Conservation (phyloP, 2,888 invertebrate genomes). For the Parapristionchus giblindavisi region DNA sequence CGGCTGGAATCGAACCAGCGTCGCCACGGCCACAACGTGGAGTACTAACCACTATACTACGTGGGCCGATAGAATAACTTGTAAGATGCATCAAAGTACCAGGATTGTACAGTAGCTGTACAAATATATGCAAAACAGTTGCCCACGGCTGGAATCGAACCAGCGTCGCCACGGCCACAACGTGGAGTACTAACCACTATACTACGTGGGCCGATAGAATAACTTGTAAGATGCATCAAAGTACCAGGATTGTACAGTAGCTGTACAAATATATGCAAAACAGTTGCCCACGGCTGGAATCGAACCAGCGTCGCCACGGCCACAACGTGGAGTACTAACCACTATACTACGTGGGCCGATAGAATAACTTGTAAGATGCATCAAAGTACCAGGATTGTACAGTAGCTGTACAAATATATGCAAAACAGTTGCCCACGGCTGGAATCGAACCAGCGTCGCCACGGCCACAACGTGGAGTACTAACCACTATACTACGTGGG, state of each 20-base stretch:
- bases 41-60: slow-evolving; percentile 64
- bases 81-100: no score
- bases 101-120: no score
- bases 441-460: slow-evolving; percentile 60
- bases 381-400: no score
- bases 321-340: slow-evolving; percentile 65
- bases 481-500: slow-evolving; percentile 60
- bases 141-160: slow-evolving; percentile 54
- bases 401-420: no score
- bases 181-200: slow-evolving; percentile 65
- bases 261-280: no score
- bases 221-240: no score
- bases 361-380: no score
- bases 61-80: slow-evolving; percentile 38
- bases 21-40: slow-evolving; percentile 64
- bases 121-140: no score
- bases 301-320: slow-evolving; percentile 61
- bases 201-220: slow-evolving; percentile 47
- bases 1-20: slow-evolving; percentile 56
- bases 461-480: slow-evolving; percentile 65
- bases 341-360: slow-evolving; percentile 53
- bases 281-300: slow-evolving; percentile 48
- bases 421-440: slow-evolving; percentile 42
- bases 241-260: no score
- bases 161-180: slow-evolving; percentile 62